A percentile compares a stretch with the other conserved stretches of the same genome.
Conservation (phyloP, 1,140 invertebrate species). For the Heliothis subflexa region DNA sequence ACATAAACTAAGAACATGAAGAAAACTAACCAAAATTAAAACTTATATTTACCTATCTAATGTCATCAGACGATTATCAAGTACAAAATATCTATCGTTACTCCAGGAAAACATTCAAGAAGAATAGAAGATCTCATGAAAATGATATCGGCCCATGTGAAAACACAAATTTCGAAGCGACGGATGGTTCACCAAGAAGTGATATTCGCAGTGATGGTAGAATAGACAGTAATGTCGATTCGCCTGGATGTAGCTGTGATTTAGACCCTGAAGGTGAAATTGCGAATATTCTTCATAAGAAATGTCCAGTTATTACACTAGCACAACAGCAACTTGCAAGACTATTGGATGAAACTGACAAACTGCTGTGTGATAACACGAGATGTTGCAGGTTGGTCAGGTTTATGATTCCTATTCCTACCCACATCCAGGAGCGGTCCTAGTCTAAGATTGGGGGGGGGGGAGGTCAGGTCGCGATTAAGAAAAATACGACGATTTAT, state of each 20-base stretch:
- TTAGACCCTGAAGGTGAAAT: slow-evolving; percentile 72
- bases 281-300: slow-evolving; percentile 77
- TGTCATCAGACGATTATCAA: slow-evolving; percentile 60
- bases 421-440: background rate
- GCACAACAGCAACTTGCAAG: slow-evolving; percentile 76
- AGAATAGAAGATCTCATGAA: slow-evolving; percentile 51
- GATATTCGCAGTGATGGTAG: slow-evolving; percentile 56
- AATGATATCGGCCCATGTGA: slow-evolving; percentile 36
- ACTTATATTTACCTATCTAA: slow-evolving; percentile 5
- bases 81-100: slow-evolving; percentile 63
- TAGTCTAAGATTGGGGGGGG: too few relatives aligned
- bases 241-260: slow-evolving; percentile 70
- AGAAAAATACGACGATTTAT: too few relatives aligned
- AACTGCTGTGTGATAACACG: slow-evolving; percentile 67
- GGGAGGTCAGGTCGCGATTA: too few relatives aligned
- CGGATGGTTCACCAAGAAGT: slow-evolving; percentile 62
- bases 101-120: slow-evolving; percentile 63
- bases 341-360: slow-evolving; percentile 75
- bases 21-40: slow-evolving; percentile 1
- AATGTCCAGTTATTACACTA: slow-evolving; percentile 78
- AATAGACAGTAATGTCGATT: slow-evolving; percentile 50
- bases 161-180: slow-evolving; percentile 52
- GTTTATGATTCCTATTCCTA: background rate
- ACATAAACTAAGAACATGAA: background rate
- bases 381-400: slow-evolving; percentile 67